phyloP scores from a whole-genome alignment of 2,797 vertebrate genomes.

The Octomys mimax region DNA sequence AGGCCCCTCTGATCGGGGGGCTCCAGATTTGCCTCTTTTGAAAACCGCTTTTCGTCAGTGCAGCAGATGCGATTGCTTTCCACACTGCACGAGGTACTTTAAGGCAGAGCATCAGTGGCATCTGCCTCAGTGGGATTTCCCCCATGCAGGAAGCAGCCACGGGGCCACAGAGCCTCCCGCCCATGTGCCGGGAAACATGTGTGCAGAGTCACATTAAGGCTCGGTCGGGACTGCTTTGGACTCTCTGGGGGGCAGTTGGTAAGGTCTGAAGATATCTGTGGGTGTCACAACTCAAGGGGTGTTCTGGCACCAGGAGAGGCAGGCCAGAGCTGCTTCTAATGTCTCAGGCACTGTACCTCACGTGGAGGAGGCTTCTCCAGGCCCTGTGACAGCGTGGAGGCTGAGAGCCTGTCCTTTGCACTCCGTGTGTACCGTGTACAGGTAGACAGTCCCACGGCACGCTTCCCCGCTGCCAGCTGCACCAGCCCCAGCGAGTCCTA shows the following conservation, averaged over 20 bases:
- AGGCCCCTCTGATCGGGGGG: not conserved
- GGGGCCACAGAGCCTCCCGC: not conserved
- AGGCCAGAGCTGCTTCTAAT: not conserved
- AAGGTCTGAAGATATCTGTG: not conserved
- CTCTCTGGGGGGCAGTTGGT: fast-evolving
- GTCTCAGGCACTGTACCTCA: too few species aligned
- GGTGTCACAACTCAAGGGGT: not conserved
- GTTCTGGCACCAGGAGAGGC: not conserved
- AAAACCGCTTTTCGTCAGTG: not conserved
- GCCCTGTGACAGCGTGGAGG: not conserved
- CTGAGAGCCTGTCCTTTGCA: not conserved
- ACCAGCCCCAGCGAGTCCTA: not conserved
- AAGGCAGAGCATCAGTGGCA: fast-evolving
- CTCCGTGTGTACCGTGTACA: too few species aligned
- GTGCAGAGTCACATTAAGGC: not conserved
- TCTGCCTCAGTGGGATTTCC: not conserved
- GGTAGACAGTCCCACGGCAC: too few species aligned
- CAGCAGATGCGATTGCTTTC: not conserved
- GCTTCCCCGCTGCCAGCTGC: not conserved
- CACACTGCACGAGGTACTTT: not conserved
- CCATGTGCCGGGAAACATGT: not conserved
- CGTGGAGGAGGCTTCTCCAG: not conserved
- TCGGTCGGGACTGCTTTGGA: not conserved
- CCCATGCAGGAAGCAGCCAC: not conserved
- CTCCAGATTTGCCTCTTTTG: not conserved